phyloP scores from a whole-genome alignment of 2,797 vertebrate genomes.

The Sorex maritimensis region DNA sequence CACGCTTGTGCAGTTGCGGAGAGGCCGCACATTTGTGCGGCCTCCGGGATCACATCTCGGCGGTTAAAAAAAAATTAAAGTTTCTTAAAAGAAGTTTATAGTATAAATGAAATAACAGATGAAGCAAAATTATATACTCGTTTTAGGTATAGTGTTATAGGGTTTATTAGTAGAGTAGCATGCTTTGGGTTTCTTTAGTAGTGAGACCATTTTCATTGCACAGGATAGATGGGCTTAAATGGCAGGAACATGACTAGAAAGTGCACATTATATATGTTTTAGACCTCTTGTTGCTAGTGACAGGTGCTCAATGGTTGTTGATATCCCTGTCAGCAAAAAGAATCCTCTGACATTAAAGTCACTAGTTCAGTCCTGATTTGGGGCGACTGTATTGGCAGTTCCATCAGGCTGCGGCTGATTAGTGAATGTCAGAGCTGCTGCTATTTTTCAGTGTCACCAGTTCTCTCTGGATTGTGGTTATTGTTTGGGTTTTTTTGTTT shows the following conservation, averaged over 20 bases:
- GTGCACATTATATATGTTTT: slow-evolving; percentile 84
- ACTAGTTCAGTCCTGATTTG: slow-evolving; percentile 84
- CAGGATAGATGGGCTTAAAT: slow-evolving; percentile 76
- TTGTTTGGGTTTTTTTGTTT: not conserved
- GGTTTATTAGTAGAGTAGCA: slow-evolving; percentile 61
- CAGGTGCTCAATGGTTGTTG: slow-evolving; percentile 90
- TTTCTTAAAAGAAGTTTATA: no score
- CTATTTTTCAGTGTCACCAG: slow-evolving; percentile 83
- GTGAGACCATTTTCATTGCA: slow-evolving; percentile 59
- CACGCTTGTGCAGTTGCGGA: no score
- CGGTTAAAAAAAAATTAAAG: no score
- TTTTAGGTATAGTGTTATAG: not conserved
- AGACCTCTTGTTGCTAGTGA: slow-evolving; percentile 83
- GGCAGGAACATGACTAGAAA: slow-evolving; percentile 86
- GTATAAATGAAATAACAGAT: slow-evolving; percentile 22
- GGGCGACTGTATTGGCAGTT: slow-evolving; percentile 91
- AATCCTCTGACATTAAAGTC: slow-evolving; percentile 91
- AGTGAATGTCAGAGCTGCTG: slow-evolving; percentile 88
- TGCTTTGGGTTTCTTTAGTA: slow-evolving; percentile 79
- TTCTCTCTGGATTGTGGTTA: slow-evolving; percentile 56
- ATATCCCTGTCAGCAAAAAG: slow-evolving; percentile 89
- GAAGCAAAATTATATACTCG: not conserved
- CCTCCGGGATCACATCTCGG: no score
- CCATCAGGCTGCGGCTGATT: slow-evolving; percentile 89
- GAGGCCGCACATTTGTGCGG: no score